phyloP scores from a whole-genome alignment of 2,888 invertebrate genomes.

The Heterodera filipjevi region DNA sequence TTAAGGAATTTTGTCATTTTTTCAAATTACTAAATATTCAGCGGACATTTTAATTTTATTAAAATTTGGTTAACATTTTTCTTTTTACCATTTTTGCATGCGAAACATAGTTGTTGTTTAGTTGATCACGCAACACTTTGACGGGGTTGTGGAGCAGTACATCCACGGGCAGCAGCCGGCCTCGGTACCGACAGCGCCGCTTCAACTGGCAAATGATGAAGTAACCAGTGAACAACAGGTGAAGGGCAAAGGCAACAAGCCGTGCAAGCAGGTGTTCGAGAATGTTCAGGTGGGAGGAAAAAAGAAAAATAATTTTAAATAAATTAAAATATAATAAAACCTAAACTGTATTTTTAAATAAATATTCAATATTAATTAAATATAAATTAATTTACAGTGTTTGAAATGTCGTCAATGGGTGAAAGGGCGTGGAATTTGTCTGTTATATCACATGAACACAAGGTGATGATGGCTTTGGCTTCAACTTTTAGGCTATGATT shows the following conservation, averaged over 20 bases:
- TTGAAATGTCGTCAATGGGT: slow-evolving; percentile 23
- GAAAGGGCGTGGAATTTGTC: slow-evolving; percentile 27
- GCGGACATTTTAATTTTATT: not conserved
- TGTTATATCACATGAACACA: slow-evolving; percentile 27
- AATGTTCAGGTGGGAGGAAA: not conserved
- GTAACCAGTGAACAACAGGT: not conserved
- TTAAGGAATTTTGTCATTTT: too few relatives aligned
- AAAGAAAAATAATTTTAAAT: not conserved
- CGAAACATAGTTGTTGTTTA: not conserved
- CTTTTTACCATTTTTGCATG: too few relatives aligned
- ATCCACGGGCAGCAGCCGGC: not conserved
- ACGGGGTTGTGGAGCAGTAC: slow-evolving; percentile 5
- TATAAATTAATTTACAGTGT: not conserved
- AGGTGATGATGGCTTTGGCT: not conserved
- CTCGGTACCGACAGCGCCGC: not conserved
- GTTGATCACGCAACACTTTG: not conserved
- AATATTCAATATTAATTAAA: not conserved
- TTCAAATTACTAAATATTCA: too few relatives aligned
- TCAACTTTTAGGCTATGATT: too few relatives aligned
- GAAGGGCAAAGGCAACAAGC: not conserved
- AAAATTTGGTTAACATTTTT: not conserved
- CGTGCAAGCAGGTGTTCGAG: slow-evolving; percentile 6
- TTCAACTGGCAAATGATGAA: not conserved
- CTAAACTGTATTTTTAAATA: too few relatives aligned
- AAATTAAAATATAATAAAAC: not conserved